Evolutionary conservation across 2,113 vertebrate genomes (phyloP).

Genomic region (Mesocricetus auratus): DNA sequence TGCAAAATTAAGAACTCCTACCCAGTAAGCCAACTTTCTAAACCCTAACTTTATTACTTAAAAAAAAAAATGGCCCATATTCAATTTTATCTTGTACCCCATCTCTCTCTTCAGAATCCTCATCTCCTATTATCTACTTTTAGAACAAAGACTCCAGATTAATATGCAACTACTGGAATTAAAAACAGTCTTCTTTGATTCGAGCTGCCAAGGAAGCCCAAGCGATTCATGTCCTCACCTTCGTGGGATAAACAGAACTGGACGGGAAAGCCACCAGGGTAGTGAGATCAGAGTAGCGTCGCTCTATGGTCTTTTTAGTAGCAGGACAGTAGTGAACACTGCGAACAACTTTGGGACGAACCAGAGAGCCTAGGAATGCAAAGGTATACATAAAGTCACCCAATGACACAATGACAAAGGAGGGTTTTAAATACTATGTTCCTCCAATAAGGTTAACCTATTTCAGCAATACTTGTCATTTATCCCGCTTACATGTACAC

Average conservation of each 20-base stretch:
- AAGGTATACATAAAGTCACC: background rate
- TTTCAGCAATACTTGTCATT: background rate
- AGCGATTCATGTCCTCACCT: constrained; percentile 86
- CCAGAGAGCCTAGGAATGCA: constrained; percentile 92
- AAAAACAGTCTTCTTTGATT: constrained; percentile 38
- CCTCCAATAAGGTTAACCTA: background rate
- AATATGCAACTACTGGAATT: background rate
- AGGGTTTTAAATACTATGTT: background rate
- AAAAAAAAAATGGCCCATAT: background rate
- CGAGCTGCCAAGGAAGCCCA: background rate
- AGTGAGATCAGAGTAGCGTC: constrained; percentile 96
- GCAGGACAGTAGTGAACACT: constrained; percentile 98
- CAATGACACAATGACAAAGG: background rate
- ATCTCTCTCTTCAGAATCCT: background rate
- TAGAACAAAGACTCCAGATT: background rate
- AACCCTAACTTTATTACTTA: background rate
- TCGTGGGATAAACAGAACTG: constrained; percentile 95
- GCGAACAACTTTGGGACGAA: constrained; percentile 96
- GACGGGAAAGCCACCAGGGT: constrained; percentile 96
- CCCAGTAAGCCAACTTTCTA: background rate
- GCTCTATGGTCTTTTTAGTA: constrained; percentile 97
- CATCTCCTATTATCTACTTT: background rate
- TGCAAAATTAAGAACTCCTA: background rate
- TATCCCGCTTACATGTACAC: background rate
- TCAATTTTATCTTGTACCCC: background rate